Conservation (phyloP, 2,797 vertebrate genomes). For the Malurus splendens region DNA sequence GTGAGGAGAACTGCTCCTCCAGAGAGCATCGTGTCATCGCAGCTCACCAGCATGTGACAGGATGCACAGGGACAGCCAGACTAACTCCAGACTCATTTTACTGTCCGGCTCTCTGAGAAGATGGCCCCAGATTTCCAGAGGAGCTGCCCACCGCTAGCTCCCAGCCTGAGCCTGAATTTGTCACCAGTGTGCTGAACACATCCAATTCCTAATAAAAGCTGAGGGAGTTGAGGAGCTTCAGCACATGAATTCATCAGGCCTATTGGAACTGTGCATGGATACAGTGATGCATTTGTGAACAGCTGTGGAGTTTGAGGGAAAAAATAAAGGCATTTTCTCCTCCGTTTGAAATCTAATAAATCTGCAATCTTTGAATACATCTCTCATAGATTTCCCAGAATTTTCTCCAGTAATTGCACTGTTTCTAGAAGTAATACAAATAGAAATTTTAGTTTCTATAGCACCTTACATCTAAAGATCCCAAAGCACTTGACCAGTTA, state of each 20-base stretch:
- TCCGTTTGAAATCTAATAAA: neutral
- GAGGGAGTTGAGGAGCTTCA: neutral
- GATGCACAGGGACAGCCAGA: neutral
- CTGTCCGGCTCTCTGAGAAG: neutral
- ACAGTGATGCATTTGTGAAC: slow-evolving; percentile 15
- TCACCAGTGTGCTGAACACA: neutral
- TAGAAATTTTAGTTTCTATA: neutral
- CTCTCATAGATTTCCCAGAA: neutral
- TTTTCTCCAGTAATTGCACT: neutral
- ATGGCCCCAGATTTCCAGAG: neutral
- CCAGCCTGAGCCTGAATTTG: neutral
- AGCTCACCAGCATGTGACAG: neutral
- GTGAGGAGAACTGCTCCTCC: neutral
- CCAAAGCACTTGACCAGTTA: neutral
- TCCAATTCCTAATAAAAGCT: neutral
- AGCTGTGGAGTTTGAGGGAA: neutral
- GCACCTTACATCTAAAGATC: neutral
- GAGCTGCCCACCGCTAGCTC: neutral
- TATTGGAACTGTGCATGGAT: neutral
- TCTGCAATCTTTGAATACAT: neutral
- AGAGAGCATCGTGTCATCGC: neutral
- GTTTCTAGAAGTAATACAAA: neutral
- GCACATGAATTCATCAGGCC: neutral
- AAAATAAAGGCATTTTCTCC: neutral
- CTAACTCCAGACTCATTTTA: neutral